Conservation (phyloP, 2,797 vertebrate genomes). For the Artibeus lituratus region DNA sequence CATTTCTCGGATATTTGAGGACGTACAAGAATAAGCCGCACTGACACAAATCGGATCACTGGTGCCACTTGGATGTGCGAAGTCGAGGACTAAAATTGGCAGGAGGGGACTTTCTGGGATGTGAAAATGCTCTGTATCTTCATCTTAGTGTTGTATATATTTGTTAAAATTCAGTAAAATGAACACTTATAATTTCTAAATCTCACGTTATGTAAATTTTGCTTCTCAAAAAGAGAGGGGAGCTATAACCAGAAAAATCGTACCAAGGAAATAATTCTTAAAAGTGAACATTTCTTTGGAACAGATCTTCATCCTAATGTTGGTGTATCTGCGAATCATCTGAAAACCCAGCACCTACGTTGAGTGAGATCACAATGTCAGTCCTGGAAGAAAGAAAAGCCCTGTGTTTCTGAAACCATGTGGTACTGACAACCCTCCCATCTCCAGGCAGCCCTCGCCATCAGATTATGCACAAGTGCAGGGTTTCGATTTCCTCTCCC, state of each 20-base stretch:
- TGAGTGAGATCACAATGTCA: background rate
- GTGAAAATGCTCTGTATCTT: background rate
- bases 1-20: background rate
- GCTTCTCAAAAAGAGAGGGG: background rate
- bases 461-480: background rate
- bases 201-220: background rate
- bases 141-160: background rate
- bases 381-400: background rate
- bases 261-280: background rate
- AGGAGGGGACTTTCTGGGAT: background rate
- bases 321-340: background rate
- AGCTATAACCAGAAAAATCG: background rate
- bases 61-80: background rate
- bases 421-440: background rate
- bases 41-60: background rate
- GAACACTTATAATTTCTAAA: background rate
- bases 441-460: background rate
- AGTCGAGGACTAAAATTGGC: background rate
- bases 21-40: background rate
- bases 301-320: background rate
- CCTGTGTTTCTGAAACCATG: background rate
- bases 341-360: background rate
- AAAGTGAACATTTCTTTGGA: background rate
- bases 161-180: slow-evolving; percentile 40
- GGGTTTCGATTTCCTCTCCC: background rate